A percentile compares a stretch with the other conserved stretches of the same genome.
Evolutionary conservation across 2,888 invertebrate genomes (phyloP).

Genomic region (Hydraecia micacea): DNA sequence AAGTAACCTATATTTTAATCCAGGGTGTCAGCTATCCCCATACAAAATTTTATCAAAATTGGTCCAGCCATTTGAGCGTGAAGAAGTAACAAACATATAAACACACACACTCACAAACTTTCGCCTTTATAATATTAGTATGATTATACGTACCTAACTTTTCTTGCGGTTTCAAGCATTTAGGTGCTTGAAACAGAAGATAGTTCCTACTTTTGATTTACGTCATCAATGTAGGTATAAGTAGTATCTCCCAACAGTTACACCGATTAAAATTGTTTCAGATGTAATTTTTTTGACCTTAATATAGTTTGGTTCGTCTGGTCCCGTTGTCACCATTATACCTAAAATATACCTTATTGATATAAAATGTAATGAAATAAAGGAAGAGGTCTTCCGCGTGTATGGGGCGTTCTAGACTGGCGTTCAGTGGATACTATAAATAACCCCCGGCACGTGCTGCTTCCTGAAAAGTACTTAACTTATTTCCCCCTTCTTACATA

Average conservation of each 20-base stretch:
- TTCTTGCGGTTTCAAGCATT: neutral
- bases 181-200: no score
- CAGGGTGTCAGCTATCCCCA: no score
- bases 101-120: no score
- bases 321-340: no score
- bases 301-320: neutral
- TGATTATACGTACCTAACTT: neutral
- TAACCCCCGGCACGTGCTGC: constrained; percentile 33
- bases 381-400: constrained; percentile 10
- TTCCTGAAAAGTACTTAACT: neutral
- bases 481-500: constrained; percentile 8
- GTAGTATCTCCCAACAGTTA: no score
- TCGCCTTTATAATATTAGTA: no score
- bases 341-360: no score
- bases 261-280: neutral
- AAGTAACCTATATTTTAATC: no score
- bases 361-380: constrained; percentile 15
- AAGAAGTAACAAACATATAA: no score
- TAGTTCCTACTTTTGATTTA: neutral
- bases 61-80: no score
- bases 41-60: no score
- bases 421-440: constrained; percentile 17
- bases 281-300: neutral
- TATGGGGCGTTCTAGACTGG: neutral
- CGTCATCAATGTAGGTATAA: no score